phyloP scores from a whole-genome alignment of 2,797 vertebrate species.

The Dicrostonyx torquatus region DNA sequence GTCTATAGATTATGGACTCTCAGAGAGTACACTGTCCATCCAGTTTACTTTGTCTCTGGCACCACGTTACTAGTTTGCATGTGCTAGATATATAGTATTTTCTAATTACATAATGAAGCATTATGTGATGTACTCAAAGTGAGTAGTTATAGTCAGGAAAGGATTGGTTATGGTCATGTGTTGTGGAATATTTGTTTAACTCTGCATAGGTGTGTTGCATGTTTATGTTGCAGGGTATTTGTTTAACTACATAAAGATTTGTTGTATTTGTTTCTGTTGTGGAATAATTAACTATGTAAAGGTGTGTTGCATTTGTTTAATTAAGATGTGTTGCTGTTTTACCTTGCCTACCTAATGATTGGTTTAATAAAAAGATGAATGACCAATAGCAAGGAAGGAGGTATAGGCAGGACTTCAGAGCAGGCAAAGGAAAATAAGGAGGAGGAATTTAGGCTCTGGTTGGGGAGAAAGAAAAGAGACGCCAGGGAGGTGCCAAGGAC shows the following conservation, averaged over 20 bases:
- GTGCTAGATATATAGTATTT: neutral
- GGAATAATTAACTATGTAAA: neutral
- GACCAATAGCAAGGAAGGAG: neutral
- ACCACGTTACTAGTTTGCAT: neutral
- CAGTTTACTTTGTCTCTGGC: conserved; percentile 27
- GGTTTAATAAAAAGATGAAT: neutral
- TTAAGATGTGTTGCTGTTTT: neutral
- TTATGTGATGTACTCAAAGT: neutral
- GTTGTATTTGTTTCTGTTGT: neutral
- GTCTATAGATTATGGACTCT: neutral
- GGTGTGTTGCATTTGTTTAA: neutral
- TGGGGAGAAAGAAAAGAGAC: neutral
- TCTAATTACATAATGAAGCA: conserved; percentile 37
- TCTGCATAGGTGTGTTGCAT: neutral
- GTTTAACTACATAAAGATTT: neutral
- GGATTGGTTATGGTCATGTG: conserved; percentile 5
- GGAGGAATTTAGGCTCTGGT: neutral
- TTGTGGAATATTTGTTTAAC: neutral
- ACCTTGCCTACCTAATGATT: neutral
- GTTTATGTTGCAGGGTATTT: neutral
- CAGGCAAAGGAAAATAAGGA: neutral
- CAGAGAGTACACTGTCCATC: neutral
- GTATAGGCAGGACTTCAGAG: neutral
- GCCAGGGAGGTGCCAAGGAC: neutral
- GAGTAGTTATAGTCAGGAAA: conserved; percentile 30